Percentiles rank a stretch among this genome's conserved stretches.
These are phyloP conservation scores for Cantharis rufa DNA, from an alignment of 2,888 invertebrate species.

Conservation along the genomic window DNA sequence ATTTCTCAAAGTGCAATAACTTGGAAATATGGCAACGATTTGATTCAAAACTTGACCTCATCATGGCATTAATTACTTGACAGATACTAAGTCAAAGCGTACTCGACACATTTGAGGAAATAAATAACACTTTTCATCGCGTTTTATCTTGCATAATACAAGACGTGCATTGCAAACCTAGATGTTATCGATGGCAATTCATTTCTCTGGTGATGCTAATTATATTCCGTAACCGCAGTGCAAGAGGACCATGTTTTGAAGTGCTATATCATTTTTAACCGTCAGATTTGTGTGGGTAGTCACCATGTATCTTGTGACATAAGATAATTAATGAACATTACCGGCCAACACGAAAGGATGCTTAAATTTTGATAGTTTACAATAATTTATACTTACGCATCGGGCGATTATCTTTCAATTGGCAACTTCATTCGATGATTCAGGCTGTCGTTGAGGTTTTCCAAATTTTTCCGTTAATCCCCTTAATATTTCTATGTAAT, in stretches of 20 bases:
- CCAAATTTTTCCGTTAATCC: not conserved
- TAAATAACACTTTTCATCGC: not conserved
- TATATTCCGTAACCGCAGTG: constrained; percentile 19
- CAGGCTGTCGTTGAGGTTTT: not conserved
- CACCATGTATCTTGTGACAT: constrained; percentile 47
- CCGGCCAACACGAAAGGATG: constrained; percentile 14
- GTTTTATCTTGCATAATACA: constrained; percentile 6
- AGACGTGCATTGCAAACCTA: constrained; percentile 9
- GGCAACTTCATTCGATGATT: not conserved
- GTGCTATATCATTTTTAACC: constrained; percentile 47
- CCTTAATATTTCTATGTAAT: not conserved
- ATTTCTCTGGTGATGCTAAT: constrained; percentile 27
- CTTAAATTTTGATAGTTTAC: constrained; percentile 6
- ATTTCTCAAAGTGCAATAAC: not conserved
- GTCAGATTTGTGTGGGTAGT: constrained; percentile 43
- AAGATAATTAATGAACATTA: constrained; percentile 45
- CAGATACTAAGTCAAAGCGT: constrained; percentile 6
- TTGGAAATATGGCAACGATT: not conserved
- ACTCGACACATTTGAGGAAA: not conserved
- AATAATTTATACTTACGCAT: not conserved
- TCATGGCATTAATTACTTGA: not conserved
- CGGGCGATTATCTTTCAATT: not conserved
- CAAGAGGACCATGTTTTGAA: constrained; percentile 33
- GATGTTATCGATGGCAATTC: constrained; percentile 18
- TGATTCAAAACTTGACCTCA: not conserved